Base-by-base conservation (phyloP, 2,888 invertebrate species). In the Exephanes ischioxanthus region DNA sequence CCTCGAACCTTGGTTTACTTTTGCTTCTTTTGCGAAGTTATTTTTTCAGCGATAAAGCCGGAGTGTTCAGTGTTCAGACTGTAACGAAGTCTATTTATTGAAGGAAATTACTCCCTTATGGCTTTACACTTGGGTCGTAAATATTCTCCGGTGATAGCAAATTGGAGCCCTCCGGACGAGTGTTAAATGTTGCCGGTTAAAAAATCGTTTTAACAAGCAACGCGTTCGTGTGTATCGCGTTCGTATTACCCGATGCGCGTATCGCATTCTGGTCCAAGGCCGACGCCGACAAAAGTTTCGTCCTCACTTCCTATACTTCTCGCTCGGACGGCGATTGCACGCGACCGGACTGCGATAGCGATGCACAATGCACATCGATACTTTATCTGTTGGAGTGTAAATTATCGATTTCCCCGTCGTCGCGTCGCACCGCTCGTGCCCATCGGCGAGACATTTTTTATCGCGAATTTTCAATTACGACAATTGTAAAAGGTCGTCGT, bases 281-380 rank as follows among this genome's bases (percentile, higher is more conserved):
- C 73, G 45, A 33, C 58, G 48, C 48, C 61, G 61, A 70, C 68
- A 51, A 76, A 41, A 61, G 70, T 81, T 81, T 81, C 33, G 26
- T 53, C 55, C 45, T 61, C 22, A 41, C 6, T 33, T 53, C 37
- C 19, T 51, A 41, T n/a, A 22, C 30, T 53, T 72, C 53, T n/a
- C 53, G 53, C 55, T 71, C 53, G 30, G 1, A 53, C 53, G 19
- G 16, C 53, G 30, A 72, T 33, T 72, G 30, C 55, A 30, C 53
- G 53, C 9, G 14, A 19, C 30, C 9, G 19, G 19, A 58, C 11
- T 26, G 58, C 58, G 22, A 58, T 26, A 22, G 58, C 26, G 58
- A 58, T 58, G 58, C 58, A 58, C 58, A 58, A 58, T 26, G 58
- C 16, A 26, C 26, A 58, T 58, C 58, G 58, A 58, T 58, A 22